Evolutionary conservation across 2,797 vertebrate species (phyloP), one percentile per base, ranked within the genome.

Genomic region (Sebastes hubbsi): DNA sequence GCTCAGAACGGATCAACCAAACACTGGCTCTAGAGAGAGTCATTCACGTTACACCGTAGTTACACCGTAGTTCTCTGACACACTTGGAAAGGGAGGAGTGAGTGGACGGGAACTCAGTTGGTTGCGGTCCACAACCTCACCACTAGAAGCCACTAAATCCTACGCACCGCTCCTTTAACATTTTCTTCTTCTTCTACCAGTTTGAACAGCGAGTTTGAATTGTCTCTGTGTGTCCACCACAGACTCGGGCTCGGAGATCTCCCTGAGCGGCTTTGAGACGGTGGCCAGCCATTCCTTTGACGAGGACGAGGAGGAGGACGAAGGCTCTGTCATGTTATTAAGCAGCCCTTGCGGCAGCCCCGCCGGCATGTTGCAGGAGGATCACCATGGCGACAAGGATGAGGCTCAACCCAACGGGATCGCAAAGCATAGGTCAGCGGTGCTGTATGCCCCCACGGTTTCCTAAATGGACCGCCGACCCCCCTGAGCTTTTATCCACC

Each of bases 201-300:
- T 36, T 14, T 29, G 5, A 78, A 42, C 14, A 36, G 54, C 36
- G 24, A 38, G 14, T 63, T 42, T 42, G 24, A 73, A 34, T 25
- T 18, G 1, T 77, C 55, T 77, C 71, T 18, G 3, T 58, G 80
- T 89, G 84, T 80, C 88, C 75, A 74, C 86, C 56, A 59, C 69
- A 99, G 98, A 97, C 89, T 98, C 98, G 0, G 97, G 96, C 90
- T 98, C 98, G 0, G 97, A 98, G 91, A 88, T 90, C 90, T 98
- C 97, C 62, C 91, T 99, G 95, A 98, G 97, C 85, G 96, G 94
- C 85, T 96, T 98, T 90, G 97, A 99, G 94, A 97, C 97, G 0
- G 95, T 97, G 82, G 93, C 96, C 66, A 96, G 96, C 34, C 94
- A 80, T 80, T 97, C 97, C 0, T 90, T 95, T 73, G 95, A 96